Base-by-base conservation (phyloP, 2,888 invertebrate species). In the Drosophila ustulata region DNA sequence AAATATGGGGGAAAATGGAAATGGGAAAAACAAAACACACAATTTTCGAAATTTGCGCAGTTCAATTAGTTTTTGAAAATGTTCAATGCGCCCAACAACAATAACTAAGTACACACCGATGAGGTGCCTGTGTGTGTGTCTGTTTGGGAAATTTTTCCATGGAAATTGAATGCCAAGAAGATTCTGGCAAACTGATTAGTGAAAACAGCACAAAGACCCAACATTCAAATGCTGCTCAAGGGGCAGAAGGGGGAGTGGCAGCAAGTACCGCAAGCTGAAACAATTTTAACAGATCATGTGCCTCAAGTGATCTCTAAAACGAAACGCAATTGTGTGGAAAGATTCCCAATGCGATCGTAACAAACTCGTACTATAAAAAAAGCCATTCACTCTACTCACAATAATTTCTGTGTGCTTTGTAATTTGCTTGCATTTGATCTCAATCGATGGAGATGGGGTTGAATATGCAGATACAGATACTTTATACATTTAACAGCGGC, bases 21-120 rank as follows among this genome's bases (percentile, higher is more conserved):
- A 68, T 63, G 50, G 25, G 55, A 62, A 65, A 56, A 57, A 52
- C 53, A 56, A 66, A 77, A 65, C 49, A 69, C 39, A 56, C 39
- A 56, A 62, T 56, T 64, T 79, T 73, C 47, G 28, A 75, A 86
- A 83, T 80, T 89, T 87, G 83, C 85, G 89, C 89, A 87, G 83
- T 85, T 87, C 78, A 78, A 84, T 87, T 74, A 71, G 65, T 70
- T 71, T 75, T 71, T 75, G 37, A 32, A 47, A 68, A 52, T 65
- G 26, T 68, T 68, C 51, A 68, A 56, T 61, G 65, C 52, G 53
- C 62, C 57, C 37, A 64, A 46, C 37, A 45, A 53, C 50, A n/a
- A 34, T 11, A 34, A 56, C 46, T 49, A 59, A 73, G 66, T 61
- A 65, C 73, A 76, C 39, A 47, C 52, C 45, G 55, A 72, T 71